phyloP scores from a whole-genome alignment of 2,888 invertebrate genomes.

The Pyrrhosoma nymphula region DNA sequence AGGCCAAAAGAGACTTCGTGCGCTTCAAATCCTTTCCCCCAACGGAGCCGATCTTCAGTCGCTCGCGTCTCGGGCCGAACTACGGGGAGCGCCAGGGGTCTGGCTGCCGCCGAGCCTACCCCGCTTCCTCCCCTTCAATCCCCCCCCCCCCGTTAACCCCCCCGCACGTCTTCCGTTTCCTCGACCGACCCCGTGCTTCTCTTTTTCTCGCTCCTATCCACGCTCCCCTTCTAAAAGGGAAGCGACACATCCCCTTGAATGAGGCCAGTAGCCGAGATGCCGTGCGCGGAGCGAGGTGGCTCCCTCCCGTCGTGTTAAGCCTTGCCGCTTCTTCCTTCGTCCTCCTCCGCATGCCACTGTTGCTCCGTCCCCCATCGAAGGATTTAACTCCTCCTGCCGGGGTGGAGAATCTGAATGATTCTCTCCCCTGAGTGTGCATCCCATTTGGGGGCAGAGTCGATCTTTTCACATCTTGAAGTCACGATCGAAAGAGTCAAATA shows the following conservation, averaged over 20 bases:
- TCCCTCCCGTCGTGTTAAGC: background rate
- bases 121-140: background rate
- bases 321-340: background rate
- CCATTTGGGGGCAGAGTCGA: background rate
- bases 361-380: background rate
- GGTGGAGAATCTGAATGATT: background rate
- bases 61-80: background rate
- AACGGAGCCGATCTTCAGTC: background rate
- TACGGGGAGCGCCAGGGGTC: background rate
- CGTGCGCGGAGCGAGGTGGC: background rate
- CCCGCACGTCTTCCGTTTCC: no score
- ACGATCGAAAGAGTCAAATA: no score
- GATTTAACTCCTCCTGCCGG: background rate
- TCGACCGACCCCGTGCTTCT: background rate
- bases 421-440: background rate
- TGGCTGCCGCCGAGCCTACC: background rate
- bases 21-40: background rate
- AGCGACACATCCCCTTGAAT: slow-evolving; percentile 32
- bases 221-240: background rate
- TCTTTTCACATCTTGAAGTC: no score
- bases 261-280: background rate
- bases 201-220: background rate
- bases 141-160: background rate
- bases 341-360: background rate
- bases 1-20: background rate